Base-by-base conservation (phyloP, 2,113 vertebrate species). In the Dasyurus viverrinus region DNA sequence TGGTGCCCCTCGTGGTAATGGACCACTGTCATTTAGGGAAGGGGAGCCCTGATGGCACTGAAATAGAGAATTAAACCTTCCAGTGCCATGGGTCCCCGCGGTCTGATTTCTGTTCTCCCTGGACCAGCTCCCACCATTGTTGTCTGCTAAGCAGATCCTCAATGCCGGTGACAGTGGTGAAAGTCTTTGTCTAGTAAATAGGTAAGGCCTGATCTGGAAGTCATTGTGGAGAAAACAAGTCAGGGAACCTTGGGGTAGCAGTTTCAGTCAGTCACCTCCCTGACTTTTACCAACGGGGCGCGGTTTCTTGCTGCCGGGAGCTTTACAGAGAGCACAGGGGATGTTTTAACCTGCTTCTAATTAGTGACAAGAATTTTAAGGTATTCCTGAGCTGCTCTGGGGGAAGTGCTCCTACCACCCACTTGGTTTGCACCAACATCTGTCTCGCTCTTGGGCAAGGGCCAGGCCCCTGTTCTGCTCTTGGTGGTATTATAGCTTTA, bases 291-390 rank as follows among this genome's bases (percentile, higher is more conserved):
- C 93, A 84, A 84, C 89, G 94, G 93, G 92, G 60, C 93, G 47
- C 0, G 30, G 89, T 5, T 94, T 89, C 53, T 48, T 10, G 92
- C 92, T 94, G 91, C 90, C 0, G 9, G 96, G 93, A 97, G 92
- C 91, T 90, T 55, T 84, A 90, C 91, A 42, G 60, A 24, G n/a
- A 27, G 89, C 68, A 23, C 95, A 94, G 96, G 94, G 92, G 92
- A 94, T 22, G 90, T 26, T 55, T 91, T 53, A 91, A 96, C 94
- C 96, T 97, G 95, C 94, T 97, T 98, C 92, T 60, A 97, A 96
- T 97, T 97, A 97, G 96, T 26, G 48, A 90, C 90, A 50, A 57
- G 92, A 92, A 96, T 91, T 48, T 14, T 52, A 93, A 95, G 96
- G 93, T 94, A 96, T 42, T 92, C 60, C 93, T 54, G 54, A 92